These are phyloP conservation scores for Apistogramma diplotaenia DNA, from an alignment of 2,113 vertebrate genomes.

Conservation along the genomic window DNA sequence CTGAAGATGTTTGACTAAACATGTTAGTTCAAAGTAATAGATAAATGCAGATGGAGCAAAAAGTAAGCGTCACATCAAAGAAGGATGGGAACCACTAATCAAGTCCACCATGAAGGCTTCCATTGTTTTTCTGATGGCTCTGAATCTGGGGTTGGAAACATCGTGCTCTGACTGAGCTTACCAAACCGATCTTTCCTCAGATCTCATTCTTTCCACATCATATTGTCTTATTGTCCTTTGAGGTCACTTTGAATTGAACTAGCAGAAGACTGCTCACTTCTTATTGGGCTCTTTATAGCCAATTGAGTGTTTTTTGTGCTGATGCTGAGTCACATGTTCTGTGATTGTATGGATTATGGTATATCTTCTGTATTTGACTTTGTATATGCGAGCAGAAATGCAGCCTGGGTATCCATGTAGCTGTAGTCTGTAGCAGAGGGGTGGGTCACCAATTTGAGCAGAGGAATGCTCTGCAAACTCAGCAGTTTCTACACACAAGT, in stretches of 20 bases:
- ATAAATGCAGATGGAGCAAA: neutral
- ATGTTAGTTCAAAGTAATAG: neutral
- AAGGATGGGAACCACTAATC: neutral
- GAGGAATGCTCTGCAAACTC: constrained; percentile 55
- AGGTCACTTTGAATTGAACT: neutral
- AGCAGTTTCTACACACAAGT: constrained; percentile 16
- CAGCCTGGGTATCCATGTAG: constrained; percentile 9
- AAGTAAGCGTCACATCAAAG: neutral
- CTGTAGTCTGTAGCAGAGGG: constrained; percentile 44
- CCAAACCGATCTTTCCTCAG: neutral
- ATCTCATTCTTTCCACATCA: constrained; percentile 21
- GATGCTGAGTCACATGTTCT: neutral
- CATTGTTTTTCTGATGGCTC: constrained; percentile 37
- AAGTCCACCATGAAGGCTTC: constrained; percentile 17
- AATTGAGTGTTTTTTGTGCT: neutral
- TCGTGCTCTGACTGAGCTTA: neutral
- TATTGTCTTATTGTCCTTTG: neutral
- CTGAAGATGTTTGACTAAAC: neutral
- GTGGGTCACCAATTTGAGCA: constrained; percentile 44
- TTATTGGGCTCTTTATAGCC: neutral
- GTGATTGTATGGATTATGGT: neutral
- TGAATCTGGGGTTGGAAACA: constrained; percentile 14
- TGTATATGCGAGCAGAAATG: neutral
- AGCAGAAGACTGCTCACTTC: neutral
- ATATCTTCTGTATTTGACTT: neutral